These are phyloP conservation scores for Portevinia maculata DNA, from an alignment of 2,888 invertebrate genomes.

Conservation along the genomic window DNA sequence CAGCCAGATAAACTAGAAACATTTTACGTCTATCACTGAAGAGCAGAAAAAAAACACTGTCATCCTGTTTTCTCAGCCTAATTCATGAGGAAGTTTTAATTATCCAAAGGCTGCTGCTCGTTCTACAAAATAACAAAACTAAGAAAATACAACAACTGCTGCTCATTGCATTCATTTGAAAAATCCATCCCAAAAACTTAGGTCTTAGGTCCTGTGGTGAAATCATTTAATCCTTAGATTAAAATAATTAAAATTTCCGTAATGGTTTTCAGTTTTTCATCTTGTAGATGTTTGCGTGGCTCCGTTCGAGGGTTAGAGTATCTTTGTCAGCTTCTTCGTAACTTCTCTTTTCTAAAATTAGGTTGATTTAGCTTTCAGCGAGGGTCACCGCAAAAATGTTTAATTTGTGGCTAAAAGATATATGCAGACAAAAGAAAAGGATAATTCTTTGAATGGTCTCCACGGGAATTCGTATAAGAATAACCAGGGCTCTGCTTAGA, in stretches of 20 bases:
- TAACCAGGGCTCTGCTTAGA: constrained; percentile 19
- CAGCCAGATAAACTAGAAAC: constrained; percentile 1
- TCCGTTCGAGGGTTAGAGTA: constrained; percentile 1
- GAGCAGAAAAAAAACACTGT: constrained; percentile 11
- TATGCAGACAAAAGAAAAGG: constrained; percentile 21
- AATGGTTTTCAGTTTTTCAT: constrained; percentile 53
- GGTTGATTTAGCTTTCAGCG: constrained; percentile 53
- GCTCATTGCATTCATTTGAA: constrained; percentile 20
- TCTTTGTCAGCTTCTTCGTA: constrained; percentile 21
- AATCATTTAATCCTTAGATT: constrained; percentile 63
- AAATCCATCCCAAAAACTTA: constrained; percentile 21
- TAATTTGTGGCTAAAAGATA: constrained; percentile 41
- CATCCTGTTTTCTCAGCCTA: constrained; percentile 24
- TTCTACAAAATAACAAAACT: constrained; percentile 44
- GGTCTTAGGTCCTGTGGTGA: constrained; percentile 42
- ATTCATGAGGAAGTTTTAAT: constrained; percentile 46
- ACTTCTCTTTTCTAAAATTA: constrained; percentile 35
- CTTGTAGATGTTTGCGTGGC: not conserved
- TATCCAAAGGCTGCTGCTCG: constrained; percentile 37
- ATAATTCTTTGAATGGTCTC: constrained; percentile 20
- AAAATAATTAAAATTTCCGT: constrained; percentile 64
- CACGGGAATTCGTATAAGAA: not conserved
- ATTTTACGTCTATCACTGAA: constrained; percentile 1
- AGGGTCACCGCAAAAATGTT: constrained; percentile 45
- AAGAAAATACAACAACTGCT: constrained; percentile 26